Base-by-base conservation (phyloP, 1,140 invertebrate genomes). In the Triops longicaudatus region DNA sequence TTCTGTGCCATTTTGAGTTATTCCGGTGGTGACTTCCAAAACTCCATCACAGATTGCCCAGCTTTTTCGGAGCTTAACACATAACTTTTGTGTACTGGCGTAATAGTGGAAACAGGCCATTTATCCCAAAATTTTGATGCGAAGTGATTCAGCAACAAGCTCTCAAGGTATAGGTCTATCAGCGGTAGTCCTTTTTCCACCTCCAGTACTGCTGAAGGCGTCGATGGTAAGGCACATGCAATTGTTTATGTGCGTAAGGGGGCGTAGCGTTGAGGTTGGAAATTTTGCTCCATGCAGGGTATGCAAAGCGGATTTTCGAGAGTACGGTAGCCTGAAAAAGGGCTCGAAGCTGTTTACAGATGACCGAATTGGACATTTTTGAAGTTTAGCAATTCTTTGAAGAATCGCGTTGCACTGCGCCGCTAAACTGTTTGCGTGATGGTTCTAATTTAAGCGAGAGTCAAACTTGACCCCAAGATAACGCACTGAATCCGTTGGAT, bases 321-420 rank as follows among this genome's bases (percentile, higher is more conserved):
- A 75, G 37, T 44, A 42, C 4, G 17, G 74, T 75, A 28, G 37
- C 74, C 37, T 75, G 74, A 31, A 75, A 27, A 26, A 75, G 41
- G 9, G 17, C 11, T 42, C 41, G 26, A 44, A 75, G 26, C 44
- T 75, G 37, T 44, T 28, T 41, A 1, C 37, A 43, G 22, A 17
- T 41, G 37, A 75, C 17, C 6, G 37, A 41, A 44, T 75, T 75
- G 26, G 37, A 26, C 37, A 43, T 75, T 26, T 27, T 43, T 27
- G 28, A 17, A 75, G 37, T 7, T 44, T 41, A 2, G 37, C 26
- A 0, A 44, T 44, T 37, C 37, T 43, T 42, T 75, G 74, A 26
- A 75, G 37, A 26, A 43, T 43, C 26, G 44, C 26, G 74, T 26
- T 75, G 37, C 37, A 26, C n/a, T 75, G 26, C 27, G 74, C 26